Conservation (phyloP, 2,113 vertebrate species). For the Guaruba guarouba region DNA sequence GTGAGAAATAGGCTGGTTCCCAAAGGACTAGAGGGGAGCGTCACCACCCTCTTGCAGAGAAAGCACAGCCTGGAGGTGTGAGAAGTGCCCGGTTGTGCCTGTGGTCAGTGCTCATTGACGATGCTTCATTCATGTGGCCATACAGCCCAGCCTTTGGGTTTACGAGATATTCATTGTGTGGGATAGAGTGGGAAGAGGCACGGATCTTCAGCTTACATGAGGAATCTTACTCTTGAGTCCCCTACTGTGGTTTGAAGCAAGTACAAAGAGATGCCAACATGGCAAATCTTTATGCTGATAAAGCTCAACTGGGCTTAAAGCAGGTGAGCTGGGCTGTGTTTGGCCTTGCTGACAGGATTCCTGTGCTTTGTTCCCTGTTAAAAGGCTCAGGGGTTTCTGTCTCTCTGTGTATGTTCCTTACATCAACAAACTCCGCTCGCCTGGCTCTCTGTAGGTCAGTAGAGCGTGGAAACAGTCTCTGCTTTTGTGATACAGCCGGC, state of each 20-base stretch:
- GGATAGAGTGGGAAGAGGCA: neutral
- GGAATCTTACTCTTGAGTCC: neutral
- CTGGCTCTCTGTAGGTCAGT: neutral
- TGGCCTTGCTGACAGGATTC: neutral
- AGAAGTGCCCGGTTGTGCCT: fast-evolving
- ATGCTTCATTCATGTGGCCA: neutral
- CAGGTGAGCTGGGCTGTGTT: neutral
- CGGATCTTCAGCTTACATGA: neutral
- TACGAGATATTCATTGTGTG: fast-evolving
- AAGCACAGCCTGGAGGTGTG: neutral
- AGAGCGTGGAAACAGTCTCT: neutral
- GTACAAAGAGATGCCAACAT: neutral
- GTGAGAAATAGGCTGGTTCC: neutral
- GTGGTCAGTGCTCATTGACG: neutral
- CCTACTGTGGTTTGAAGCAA: neutral
- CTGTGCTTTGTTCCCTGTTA: neutral
- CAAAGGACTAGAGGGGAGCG: neutral
- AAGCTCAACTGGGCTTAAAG: neutral
- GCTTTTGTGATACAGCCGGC: neutral
- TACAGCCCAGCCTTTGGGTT: neutral
- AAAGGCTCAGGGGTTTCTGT: neutral
- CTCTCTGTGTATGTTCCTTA: neutral
- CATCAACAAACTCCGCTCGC: neutral
- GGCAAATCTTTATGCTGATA: neutral
- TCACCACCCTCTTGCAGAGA: neutral